These are phyloP conservation scores for Loris lydekkerianus DNA, from an alignment of 2,797 vertebrate genomes.

Conservation along the genomic window DNA sequence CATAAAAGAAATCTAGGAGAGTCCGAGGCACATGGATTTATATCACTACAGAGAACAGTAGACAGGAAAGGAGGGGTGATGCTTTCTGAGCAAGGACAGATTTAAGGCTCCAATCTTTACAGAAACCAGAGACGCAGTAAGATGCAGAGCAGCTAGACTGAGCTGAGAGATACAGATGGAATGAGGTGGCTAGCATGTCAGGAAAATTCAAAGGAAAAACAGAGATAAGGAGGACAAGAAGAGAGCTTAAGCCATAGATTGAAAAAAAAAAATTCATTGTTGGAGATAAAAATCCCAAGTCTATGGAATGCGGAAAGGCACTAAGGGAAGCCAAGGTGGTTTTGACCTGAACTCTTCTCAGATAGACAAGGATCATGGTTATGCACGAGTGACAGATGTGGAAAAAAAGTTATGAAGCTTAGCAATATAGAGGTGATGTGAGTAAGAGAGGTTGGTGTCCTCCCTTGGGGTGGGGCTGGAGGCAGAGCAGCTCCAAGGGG, in stretches of 20 bases:
- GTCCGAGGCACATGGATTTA: background rate
- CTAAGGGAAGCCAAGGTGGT: background rate
- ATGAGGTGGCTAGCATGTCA: background rate
- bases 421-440: background rate
- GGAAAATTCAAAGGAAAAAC: background rate
- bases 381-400: background rate
- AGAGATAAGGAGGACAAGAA: background rate
- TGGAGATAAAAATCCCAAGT: background rate
- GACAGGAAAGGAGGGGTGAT: background rate
- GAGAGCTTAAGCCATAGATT: background rate
- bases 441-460: background rate
- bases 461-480: background rate
- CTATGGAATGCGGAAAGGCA: background rate
- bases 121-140: background rate
- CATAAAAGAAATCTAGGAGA: background rate
- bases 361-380: background rate
- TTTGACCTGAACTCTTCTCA: background rate
- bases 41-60: background rate
- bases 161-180: background rate
- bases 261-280: background rate
- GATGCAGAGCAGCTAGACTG: background rate
- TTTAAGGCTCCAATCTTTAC: background rate
- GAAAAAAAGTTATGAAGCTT: background rate
- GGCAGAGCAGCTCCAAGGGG: accelerated
- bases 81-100: too few relatives aligned